Percentiles rank a stretch among this genome's conserved stretches.
phyloP scores from a whole-genome alignment of 2,888 invertebrate species.

The Neuroscelio doddi region DNA sequence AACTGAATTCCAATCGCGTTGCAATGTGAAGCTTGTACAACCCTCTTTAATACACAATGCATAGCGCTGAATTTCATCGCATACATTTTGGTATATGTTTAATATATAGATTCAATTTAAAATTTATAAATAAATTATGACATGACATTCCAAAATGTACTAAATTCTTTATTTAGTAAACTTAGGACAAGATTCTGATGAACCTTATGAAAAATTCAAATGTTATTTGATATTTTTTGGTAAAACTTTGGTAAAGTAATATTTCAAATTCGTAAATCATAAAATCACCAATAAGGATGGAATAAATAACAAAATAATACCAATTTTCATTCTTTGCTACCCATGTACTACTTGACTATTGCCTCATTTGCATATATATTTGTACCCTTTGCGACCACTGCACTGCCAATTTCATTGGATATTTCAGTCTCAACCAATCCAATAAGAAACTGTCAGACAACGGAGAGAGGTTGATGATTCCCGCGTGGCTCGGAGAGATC shows the following conservation, averaged over 20 bases:
- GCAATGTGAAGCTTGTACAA: slow-evolving; percentile 11
- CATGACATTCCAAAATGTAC: too few species aligned
- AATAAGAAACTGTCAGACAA: slow-evolving; percentile 45
- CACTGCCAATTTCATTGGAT: slow-evolving; percentile 40
- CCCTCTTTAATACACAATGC: slow-evolving; percentile 9
- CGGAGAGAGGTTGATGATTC: slow-evolving; percentile 34
- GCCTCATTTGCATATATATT: slow-evolving; percentile 46
- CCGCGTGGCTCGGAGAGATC: slow-evolving; percentile 20
- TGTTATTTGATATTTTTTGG: too few species aligned
- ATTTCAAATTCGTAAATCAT: too few species aligned
- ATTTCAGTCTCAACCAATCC: slow-evolving; percentile 25
- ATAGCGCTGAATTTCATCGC: not conserved
- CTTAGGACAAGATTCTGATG: too few species aligned
- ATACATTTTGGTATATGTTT: not conserved
- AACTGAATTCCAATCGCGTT: slow-evolving; percentile 13
- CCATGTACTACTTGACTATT: slow-evolving; percentile 12
- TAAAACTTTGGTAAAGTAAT: too few species aligned
- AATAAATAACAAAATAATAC: too few species aligned
- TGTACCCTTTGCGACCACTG: slow-evolving; percentile 27
- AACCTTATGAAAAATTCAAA: too few species aligned
- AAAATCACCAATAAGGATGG: too few species aligned
- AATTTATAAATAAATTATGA: too few species aligned
- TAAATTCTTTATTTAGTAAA: too few species aligned
- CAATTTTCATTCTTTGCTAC: too few species aligned
- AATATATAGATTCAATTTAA: too few species aligned